Conservation (phyloP, 2,797 vertebrate genomes). For the Vireo griseus region DNA sequence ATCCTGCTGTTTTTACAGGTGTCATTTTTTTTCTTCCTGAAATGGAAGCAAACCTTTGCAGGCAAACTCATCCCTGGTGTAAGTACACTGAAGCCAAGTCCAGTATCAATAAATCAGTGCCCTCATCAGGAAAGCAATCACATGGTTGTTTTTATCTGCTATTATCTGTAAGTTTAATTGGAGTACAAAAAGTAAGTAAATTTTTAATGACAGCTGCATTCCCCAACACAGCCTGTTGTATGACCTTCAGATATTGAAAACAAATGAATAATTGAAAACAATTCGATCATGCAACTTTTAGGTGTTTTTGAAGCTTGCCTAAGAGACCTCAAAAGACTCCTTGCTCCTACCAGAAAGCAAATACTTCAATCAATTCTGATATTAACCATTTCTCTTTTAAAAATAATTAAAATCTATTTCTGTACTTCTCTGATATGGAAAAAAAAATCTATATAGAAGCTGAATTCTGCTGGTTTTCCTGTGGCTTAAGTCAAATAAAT, state of each 20-base stretch:
- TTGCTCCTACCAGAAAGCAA: neutral
- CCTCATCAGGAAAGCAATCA: constrained; percentile 27
- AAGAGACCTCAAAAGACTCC: constrained; percentile 37
- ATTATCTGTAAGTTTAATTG: constrained; percentile 86
- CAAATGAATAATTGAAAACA: constrained; percentile 91
- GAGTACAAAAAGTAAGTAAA: constrained; percentile 87
- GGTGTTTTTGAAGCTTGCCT: constrained; percentile 68
- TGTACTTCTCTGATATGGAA: neutral
- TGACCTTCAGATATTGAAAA: constrained; percentile 90
- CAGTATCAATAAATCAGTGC: constrained; percentile 57
- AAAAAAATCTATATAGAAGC: neutral
- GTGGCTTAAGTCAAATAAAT: neutral
- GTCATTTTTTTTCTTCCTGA: constrained; percentile 41
- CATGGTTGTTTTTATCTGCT: constrained; percentile 61
- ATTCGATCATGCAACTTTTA: constrained; percentile 74
- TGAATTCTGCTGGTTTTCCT: neutral
- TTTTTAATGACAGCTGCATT: constrained; percentile 90
- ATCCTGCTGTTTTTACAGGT: constrained; percentile 24
- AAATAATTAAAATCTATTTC: constrained; percentile 40
- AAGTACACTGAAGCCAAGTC: constrained; percentile 34
- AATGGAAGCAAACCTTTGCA: constrained; percentile 44
- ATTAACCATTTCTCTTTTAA: constrained; percentile 17
- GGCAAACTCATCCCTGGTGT: constrained; percentile 18
- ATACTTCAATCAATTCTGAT: neutral
- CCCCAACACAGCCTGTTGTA: constrained; percentile 74